Evolutionary conservation across 2,797 vertebrate species (phyloP).

Genomic region (Gambusia yucatana): DNA sequence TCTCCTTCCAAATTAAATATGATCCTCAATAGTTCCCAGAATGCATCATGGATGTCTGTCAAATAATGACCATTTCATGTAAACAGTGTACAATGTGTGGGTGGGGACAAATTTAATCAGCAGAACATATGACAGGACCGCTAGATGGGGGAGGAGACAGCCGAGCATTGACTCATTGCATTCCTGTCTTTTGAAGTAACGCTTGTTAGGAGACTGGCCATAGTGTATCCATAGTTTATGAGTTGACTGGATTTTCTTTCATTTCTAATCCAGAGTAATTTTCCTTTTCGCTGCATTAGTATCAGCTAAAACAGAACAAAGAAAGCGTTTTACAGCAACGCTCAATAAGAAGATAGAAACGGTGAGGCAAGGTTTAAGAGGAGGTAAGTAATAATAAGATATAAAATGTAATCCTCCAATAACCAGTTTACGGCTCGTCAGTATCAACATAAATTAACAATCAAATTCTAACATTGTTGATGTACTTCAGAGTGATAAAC

Average conservation of each 20-base stretch:
- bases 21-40: conserved; percentile 20
- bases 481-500: background rate
- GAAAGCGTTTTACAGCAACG: background rate
- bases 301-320: background rate
- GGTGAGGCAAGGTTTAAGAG: background rate
- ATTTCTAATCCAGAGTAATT: background rate
- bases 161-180: background rate
- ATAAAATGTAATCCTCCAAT: background rate
- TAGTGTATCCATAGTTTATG: background rate
- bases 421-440: background rate
- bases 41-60: conserved; percentile 13
- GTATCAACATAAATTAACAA: background rate
- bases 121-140: conserved; percentile 6
- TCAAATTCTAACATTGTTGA: background rate
- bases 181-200: conserved; percentile 16
- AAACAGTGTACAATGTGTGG: background rate
- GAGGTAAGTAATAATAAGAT: background rate
- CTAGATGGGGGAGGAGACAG: background rate
- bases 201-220: conserved; percentile 1
- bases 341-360: background rate
- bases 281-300: background rate
- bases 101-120: conserved; percentile 11
- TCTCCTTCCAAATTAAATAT: conserved; percentile 24
- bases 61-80: conserved; percentile 4
- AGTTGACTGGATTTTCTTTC: background rate